Base-by-base conservation (phyloP, 2,113 vertebrate genomes). In the Indicator maculatus region DNA sequence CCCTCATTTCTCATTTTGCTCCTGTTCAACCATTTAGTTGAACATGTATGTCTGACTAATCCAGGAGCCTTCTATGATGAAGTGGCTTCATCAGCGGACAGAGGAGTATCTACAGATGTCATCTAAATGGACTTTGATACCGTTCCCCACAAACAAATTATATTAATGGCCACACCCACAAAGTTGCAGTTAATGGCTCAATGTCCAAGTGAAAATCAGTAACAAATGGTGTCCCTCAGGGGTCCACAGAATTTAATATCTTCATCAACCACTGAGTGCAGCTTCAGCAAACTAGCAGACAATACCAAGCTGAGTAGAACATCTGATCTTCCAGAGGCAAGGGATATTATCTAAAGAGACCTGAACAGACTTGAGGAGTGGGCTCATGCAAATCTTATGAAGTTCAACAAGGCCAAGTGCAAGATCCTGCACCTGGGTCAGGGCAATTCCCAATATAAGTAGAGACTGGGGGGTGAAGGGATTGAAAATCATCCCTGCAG, bases 61-160 rank as follows among this genome's bases (percentile, higher is more conserved):
- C n/a, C 36, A n/a, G 20, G 20, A 77, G 10, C 28, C 10, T 76
- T 33, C 41, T 44, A 0, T n/a, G 44, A 53, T 8, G 39, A 28
- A 85, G 3, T 6, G 2, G 20, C 7, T 39, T 16, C 31, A 64
- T 13, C 24, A 47, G 8, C 27, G 31, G 21, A 45, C 12, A 56
- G 18, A 39, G 12, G 9, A 64, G 86, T 76, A 86, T 13, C 8
- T 78, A 45, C 3, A 2, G 8, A 30, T 36, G 5, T 39, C n/a
- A 45, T 26, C 27, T 72, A 45, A 4, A 2, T 13, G 6, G 6
- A 56, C 10, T 33, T 76, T 64, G 12, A 45, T 60, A 52, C 0
- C 1, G 6, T 69, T 21, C 3, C 0, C 0, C 28, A 27, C 13
- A 91, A n/a, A 1, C 3, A 20, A 75, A 53, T 47, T 72, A 47